phyloP scores from a whole-genome alignment of 2,888 invertebrate species.

The Ypsolopha sequella region DNA sequence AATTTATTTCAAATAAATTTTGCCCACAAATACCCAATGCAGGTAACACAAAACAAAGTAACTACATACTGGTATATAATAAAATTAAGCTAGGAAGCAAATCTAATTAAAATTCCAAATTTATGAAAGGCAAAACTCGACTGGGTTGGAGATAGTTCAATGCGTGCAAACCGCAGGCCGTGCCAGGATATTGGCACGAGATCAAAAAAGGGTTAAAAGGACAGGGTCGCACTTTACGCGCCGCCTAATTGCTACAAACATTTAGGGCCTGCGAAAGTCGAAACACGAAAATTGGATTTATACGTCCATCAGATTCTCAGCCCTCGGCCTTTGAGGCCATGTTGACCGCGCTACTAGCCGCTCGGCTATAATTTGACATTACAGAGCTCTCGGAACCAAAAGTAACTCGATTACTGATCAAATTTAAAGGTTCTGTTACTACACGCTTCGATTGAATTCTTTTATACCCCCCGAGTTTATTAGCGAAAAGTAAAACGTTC shows the following conservation, averaged over 20 bases:
- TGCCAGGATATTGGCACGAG: constrained; percentile 24
- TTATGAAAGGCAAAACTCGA: constrained; percentile 2
- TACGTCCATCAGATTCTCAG: constrained; percentile 25
- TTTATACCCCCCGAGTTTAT: constrained; percentile 1
- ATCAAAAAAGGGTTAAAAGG: constrained; percentile 38
- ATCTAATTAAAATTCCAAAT: constrained; percentile 4
- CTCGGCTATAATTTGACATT: constrained; percentile 42
- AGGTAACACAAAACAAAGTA: too few relatives aligned
- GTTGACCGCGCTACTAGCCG: constrained; percentile 4
- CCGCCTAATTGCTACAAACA: constrained; percentile 57
- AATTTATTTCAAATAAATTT: too few relatives aligned
- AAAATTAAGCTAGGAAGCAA: neutral
- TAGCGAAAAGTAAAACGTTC: neutral
- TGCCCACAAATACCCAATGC: too few relatives aligned
- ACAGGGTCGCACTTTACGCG: constrained; percentile 52
- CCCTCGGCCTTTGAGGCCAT: constrained; percentile 5
- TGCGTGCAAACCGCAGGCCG: constrained; percentile 11
- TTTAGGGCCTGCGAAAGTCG: constrained; percentile 42
- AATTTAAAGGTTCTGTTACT: constrained; percentile 29
- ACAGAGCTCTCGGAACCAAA: constrained; percentile 30
- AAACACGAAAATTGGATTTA: constrained; percentile 62
- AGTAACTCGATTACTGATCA: constrained; percentile 55
- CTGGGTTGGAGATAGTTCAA: constrained; percentile 3
- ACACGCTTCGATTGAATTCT: neutral
- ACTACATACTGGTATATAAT: too few relatives aligned